Conservation (phyloP, 2,888 invertebrate species). For the Emmelina monodactyla region DNA sequence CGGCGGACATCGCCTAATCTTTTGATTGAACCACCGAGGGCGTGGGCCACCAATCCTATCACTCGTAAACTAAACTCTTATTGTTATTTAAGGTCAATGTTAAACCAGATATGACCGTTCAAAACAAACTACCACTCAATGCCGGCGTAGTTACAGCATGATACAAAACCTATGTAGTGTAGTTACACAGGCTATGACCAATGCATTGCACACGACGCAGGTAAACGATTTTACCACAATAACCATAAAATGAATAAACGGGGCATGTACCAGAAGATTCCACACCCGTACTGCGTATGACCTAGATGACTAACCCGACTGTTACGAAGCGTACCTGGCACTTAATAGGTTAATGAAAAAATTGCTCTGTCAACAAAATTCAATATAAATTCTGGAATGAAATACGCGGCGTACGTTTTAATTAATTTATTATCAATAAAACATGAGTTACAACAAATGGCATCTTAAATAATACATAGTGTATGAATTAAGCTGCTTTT, state of each 20-base stretch:
- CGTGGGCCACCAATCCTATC: no score
- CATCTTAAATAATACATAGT: conserved; percentile 53
- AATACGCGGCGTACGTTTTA: conserved; percentile 51
- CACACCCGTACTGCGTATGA: no score
- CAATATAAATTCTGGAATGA: not conserved
- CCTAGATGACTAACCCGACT: no score
- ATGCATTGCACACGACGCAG: not conserved
- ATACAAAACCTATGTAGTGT: no score
- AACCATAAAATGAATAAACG: no score
- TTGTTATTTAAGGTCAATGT: conserved; percentile 53
- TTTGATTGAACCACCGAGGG: conserved; percentile 19
- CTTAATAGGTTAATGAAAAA: no score
- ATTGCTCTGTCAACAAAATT: not conserved
- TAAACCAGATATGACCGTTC: conserved; percentile 20
- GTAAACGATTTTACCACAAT: not conserved
- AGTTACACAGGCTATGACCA: not conserved
- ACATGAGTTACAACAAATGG: conserved; percentile 67
- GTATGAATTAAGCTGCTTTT: conserved; percentile 63
- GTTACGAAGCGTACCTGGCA: no score
- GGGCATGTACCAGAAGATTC: no score
- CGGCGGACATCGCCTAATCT: conserved; percentile 29
- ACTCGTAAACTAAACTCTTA: conserved; percentile 32
- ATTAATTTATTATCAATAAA: conserved; percentile 63
- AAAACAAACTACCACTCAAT: conserved; percentile 3
- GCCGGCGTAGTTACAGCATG: conserved; percentile 3